These are phyloP conservation scores for Octopus sinensis DNA, from an alignment of 1,140 invertebrate genomes.

Conservation along the genomic window DNA sequence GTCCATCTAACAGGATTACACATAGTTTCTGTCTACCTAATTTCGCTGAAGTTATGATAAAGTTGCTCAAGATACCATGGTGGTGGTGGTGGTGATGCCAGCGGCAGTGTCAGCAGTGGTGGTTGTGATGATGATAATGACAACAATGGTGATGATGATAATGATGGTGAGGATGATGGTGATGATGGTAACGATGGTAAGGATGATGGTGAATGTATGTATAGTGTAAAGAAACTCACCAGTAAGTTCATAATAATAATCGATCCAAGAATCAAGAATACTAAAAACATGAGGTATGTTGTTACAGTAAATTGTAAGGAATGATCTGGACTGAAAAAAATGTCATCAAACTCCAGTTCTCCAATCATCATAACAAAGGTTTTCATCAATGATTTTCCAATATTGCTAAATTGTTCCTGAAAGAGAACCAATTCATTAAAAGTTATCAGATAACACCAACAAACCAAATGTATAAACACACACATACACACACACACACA, in stretches of 20 bases:
- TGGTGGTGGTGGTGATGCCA: too few species aligned
- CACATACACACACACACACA: background rate
- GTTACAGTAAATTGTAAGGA: conserved; percentile 35
- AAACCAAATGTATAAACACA: background rate
- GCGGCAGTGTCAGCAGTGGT: background rate
- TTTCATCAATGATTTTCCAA: conserved; percentile 51
- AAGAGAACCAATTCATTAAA: conserved; percentile 18
- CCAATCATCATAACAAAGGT: conserved; percentile 60
- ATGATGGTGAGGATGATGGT: too few species aligned
- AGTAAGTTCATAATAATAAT: conserved; percentile 60
- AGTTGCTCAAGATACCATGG: background rate
- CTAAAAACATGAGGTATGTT: conserved; percentile 52
- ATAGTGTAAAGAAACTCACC: conserved; percentile 32
- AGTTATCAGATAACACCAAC: background rate
- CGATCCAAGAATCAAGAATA: conserved; percentile 57
- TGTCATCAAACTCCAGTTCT: conserved; percentile 56
- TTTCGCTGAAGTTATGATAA: background rate
- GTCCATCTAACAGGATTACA: too few species aligned
- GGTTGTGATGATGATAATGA: too few species aligned
- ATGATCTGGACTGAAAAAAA: conserved; percentile 39
- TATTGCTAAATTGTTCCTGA: conserved; percentile 48
- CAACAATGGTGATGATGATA: too few species aligned
- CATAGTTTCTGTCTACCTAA: too few species aligned
- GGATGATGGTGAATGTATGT: too few species aligned
- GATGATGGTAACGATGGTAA: too few species aligned